Base-by-base conservation (phyloP, 2,888 invertebrate genomes). In the Hololepta plana region DNA sequence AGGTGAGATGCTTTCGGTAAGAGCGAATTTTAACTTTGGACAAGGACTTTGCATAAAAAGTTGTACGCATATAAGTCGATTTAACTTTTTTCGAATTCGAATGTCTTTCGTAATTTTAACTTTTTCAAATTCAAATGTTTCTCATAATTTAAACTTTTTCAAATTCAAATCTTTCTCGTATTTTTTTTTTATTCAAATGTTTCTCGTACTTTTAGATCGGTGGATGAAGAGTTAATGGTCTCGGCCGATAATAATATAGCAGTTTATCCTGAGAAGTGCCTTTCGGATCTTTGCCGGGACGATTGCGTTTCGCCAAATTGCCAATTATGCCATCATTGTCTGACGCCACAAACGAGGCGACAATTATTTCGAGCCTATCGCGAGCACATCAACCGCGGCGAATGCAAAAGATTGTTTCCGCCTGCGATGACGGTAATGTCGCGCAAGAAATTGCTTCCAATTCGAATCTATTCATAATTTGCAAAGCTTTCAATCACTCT, bases 351-450 rank as follows among this genome's bases (percentile, higher is more conserved):
- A 15, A 58, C 72, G 17, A 61, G 61, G 35, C 45, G 53, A 8
- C 62, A 59, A 28, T 49, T 93, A 6, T 58, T 70, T 25, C 55
- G 60, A 34, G 76, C 88, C 0, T 79, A 79, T 44, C 57, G 62
- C 26, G 93, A 96, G 46, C 82, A 87, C 47, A 51, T 79, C 11
- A 77, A 81, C 46, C 66, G 68, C 40, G 73, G 75, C 29, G 76
- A 80, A 38, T 88, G 75, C 50, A 70, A 73, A 43, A 63, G 93
- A 38, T 62, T 93, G 13, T 72, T 81, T 42, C 93, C 93, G 2
- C 74, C 74, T 7, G 46, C 67, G 14, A 68, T 75, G 61, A 9
- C 9, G 7, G 7, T 17, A 17, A 17, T 7, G 7, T 7, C 17
- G n/a, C 7, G 7, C 17, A 17, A 17, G 7, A 22, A 21, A 16